Evolutionary conservation across 2,113 vertebrate genomes (phyloP), one percentile per base, ranked within the genome.

Genomic region (Menura novaehollandiae): DNA sequence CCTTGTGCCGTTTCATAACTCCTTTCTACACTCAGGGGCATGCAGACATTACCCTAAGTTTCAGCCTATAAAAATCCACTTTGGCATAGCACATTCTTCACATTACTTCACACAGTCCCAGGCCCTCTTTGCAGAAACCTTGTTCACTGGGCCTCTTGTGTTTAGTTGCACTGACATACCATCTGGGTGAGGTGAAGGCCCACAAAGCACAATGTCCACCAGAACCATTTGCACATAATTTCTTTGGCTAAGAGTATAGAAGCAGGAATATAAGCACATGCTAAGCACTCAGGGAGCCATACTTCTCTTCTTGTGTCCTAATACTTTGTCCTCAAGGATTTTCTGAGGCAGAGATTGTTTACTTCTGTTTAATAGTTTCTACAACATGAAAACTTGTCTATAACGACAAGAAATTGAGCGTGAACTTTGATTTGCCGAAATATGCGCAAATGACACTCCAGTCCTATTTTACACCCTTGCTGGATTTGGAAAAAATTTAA

Each of bases 181-280:
- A 32, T 13, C 30, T 39, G 51, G 14, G 10, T 11, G 46, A 78
- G 14, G 19, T 44, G 55, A 78, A 85, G 32, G 32, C 35, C 49
- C 2, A 4, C 4, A 7, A 13, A 55, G 56, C 4, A 47, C 3
- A 19, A 0, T 9, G 43, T 33, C 46, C 60, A 59, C 28, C 0
- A 2, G 22, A 69, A 88, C 23, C 7, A 30, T 13, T 21, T 59
- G 11, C 14, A 64, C 19, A 7, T 27, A 18, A 6, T 13, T 52
- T 56, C 41, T 60, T 66, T 37, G 28, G 4, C n/a, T 41, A 22
- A 76, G 44, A 64, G 41, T 39, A 35, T 26, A n/a, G 24, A 10
- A 88, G 7, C 24, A 56, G 28, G 28, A 51, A 6, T 39, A 22
- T 18, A 77, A 73, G 13, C 62, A 49, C 21, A 13, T 13, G 15